Conservation (phyloP, 2,888 invertebrate genomes). For the Coenonympha glycerion region DNA sequence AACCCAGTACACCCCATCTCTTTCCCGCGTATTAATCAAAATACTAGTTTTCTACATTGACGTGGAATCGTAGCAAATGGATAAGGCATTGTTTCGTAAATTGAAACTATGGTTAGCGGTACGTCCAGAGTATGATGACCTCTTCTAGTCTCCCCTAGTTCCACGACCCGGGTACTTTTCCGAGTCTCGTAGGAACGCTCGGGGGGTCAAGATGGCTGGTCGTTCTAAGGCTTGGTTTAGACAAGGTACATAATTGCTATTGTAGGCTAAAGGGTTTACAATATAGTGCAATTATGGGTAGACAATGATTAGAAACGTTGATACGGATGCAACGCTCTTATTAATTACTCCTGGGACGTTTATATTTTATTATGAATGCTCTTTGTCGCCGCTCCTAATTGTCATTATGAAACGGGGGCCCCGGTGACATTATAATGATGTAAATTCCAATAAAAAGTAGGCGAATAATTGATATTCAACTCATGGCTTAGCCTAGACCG, state of each 20-base stretch:
- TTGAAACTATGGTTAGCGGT: conserved; percentile 69
- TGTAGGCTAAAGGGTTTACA: conserved; percentile 58
- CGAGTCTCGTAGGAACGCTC: conserved; percentile 35
- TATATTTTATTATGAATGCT: conserved; percentile 33
- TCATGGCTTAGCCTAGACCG: too few relatives aligned
- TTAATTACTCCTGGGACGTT: conserved; percentile 36
- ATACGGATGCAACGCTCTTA: conserved; percentile 44
- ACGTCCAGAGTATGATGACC: conserved; percentile 48
- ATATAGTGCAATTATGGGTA: conserved; percentile 57
- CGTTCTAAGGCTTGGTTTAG: conserved; percentile 55
- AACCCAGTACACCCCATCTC: conserved; percentile 61
- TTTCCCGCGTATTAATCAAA: conserved; percentile 75
- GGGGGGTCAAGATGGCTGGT: conserved; percentile 30
- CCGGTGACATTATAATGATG: conserved; percentile 13
- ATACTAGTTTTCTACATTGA: conserved; percentile 73
- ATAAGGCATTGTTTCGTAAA: conserved; percentile 75
- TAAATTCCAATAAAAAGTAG: conserved; percentile 14
- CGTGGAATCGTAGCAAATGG: conserved; percentile 73
- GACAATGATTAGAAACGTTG: conserved; percentile 61
- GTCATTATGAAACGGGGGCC: conserved; percentile 22
- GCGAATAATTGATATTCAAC: background rate
- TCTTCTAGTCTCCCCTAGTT: conserved; percentile 34
- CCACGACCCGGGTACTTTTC: conserved; percentile 23
- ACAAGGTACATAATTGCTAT: conserved; percentile 66
- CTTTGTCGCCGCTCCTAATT: conserved; percentile 30